Evolutionary conservation across 2,888 invertebrate species (phyloP), one percentile per base, ranked within the genome.

Genomic region (Magallana nippona): DNA sequence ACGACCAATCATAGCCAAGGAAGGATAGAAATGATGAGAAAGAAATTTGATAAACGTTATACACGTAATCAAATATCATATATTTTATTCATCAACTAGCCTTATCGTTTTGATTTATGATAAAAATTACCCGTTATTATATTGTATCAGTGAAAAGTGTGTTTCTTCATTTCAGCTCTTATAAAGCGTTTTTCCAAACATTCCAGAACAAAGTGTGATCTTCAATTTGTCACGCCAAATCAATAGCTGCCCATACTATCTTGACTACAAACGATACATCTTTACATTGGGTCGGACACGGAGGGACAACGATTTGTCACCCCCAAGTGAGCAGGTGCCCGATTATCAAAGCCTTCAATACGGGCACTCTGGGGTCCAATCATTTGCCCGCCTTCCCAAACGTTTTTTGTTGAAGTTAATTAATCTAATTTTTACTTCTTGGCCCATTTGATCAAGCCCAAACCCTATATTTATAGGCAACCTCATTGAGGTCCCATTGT

Each of bases 361-460:
- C 71, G 13, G 32, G 71, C 71, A 71, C 71, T 32, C 8, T 71
- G 15, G 15, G 27, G 32, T 22, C 32, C 32, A 71, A 71, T 71
- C 71, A 27, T 15, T 71, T 71, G 13, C 71, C 71, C 71, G 71
- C 71, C 71, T 13, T 71, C 27, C 15, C 13, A 22, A 71, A 32
- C 71, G 71, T 71, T 71, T 71, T 71, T 71, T 71, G 27, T 22
- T 44, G 71, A 71, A 71, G 71, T 32, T 27, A 71, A 71, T 71
- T 71, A 13, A 71, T 27, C 71, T 71, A 71, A 71, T 71, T 71
- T 71, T 71, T 71, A 71, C 27, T 27, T 71, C 71, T 71, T 71
- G 71, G 32, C 71, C 71, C 22, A 71, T 71, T 71, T 71, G 27
- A 71, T 71, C 71, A 27, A 71, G 27, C 71, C 22, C 19, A 15